Evolutionary conservation across 2,113 vertebrate genomes (phyloP).

Genomic region (Brachirus orientalis): DNA sequence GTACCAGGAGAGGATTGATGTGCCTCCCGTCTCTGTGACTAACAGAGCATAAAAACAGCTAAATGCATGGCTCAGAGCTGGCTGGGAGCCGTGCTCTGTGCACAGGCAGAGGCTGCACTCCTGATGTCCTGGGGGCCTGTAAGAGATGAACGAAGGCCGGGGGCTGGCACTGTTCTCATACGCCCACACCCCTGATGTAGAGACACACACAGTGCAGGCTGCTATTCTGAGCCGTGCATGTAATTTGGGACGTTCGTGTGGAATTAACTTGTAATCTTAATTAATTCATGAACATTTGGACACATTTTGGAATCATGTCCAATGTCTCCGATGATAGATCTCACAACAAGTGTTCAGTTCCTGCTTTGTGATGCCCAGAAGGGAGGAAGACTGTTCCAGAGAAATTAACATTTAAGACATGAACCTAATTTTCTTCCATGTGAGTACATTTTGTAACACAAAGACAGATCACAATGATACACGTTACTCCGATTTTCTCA

Average conservation of each 20-base stretch:
- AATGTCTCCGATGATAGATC: slow-evolving; percentile 51
- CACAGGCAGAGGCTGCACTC: slow-evolving; percentile 55
- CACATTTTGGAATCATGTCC: slow-evolving; percentile 52
- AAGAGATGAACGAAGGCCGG: slow-evolving; percentile 48
- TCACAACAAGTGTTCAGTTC: slow-evolving; percentile 46
- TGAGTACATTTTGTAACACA: slow-evolving; percentile 17
- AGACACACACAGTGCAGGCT: slow-evolving; percentile 42
- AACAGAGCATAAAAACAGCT: slow-evolving; percentile 63
- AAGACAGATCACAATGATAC: background rate
- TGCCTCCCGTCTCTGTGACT: slow-evolving; percentile 53
- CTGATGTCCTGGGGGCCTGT: slow-evolving; percentile 62
- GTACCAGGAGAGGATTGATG: slow-evolving; percentile 64
- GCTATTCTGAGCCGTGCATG: slow-evolving; percentile 56
- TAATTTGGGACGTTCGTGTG: slow-evolving; percentile 48
- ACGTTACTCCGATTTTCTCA: too few species aligned
- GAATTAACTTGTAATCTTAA: slow-evolving; percentile 67
- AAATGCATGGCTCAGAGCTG: slow-evolving; percentile 48
- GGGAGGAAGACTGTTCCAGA: slow-evolving; percentile 24
- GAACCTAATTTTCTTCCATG: slow-evolving; percentile 26
- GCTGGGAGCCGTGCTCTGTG: slow-evolving; percentile 46
- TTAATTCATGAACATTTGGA: slow-evolving; percentile 69
- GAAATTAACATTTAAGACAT: slow-evolving; percentile 37
- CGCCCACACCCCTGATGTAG: slow-evolving; percentile 67
- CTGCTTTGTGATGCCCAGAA: slow-evolving; percentile 53
- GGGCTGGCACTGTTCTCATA: slow-evolving; percentile 47